phyloP scores from a whole-genome alignment of 92 coral and sea anemone genomes.

The Siderastrea siderea region DNA sequence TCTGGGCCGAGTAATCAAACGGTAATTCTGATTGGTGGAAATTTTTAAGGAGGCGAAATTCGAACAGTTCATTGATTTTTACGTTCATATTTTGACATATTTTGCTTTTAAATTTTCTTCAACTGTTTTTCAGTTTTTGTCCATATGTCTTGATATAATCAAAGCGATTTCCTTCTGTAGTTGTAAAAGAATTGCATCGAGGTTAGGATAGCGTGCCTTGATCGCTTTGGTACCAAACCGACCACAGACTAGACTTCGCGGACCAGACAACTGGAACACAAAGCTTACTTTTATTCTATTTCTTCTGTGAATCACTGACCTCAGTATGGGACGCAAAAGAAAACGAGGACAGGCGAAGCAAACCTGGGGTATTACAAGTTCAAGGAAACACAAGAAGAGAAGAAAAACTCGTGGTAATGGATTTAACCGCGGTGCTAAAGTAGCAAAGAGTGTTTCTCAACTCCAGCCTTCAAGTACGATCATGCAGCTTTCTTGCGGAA shows the following conservation, averaged over 20 bases:
- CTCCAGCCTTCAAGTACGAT: neutral
- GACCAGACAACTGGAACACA: neutral
- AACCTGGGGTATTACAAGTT: neutral
- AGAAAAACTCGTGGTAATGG: conserved; percentile 22
- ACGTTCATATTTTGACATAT: neutral
- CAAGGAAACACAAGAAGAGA: conserved; percentile 31
- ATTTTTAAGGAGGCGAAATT: conserved; percentile 18
- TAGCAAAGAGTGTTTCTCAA: neutral
- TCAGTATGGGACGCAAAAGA: conserved; percentile 28
- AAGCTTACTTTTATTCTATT: too few species aligned
- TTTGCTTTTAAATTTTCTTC: neutral
- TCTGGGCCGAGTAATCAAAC: neutral
- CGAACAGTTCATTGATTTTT: conserved; percentile 12
- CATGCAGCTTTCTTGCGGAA: neutral
- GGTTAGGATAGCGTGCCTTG: neutral
- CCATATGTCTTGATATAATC: neutral
- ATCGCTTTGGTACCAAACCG: neutral
- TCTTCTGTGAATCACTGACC: too few species aligned
- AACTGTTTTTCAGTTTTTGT: conserved; percentile 10
- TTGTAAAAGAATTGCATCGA: neutral
- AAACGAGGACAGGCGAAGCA: conserved; percentile 20
- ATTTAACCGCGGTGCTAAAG: neutral
- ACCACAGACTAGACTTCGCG: neutral
- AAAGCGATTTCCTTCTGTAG: too few species aligned
- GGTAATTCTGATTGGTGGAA: conserved; percentile 34